Conservation (phyloP, 2,797 vertebrate species). For the Scomberomorus guttatus region DNA sequence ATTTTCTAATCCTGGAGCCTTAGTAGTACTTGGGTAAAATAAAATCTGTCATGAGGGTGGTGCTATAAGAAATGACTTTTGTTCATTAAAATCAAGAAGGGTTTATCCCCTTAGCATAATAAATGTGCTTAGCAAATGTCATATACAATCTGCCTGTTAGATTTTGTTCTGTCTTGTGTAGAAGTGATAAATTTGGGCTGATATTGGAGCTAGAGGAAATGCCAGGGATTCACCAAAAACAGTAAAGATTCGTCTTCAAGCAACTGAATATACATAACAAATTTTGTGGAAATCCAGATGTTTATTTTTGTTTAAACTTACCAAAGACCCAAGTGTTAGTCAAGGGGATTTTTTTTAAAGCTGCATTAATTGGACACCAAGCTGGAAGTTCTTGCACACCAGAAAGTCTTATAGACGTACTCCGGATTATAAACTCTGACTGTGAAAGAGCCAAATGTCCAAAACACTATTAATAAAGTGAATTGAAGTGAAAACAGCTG, state of each 20-base stretch:
- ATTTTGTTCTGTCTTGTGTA: conserved; percentile 11
- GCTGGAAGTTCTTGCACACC: not conserved
- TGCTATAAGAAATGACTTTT: not conserved
- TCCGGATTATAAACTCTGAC: too few relatives aligned
- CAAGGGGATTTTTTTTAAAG: not conserved
- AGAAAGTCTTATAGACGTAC: not conserved
- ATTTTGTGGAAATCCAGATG: not conserved
- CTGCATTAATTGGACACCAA: too few relatives aligned
- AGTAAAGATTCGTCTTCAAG: not conserved
- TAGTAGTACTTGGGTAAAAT: not conserved
- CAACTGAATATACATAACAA: not conserved
- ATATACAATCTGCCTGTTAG: not conserved
- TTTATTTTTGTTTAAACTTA: not conserved
- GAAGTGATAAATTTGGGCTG: not conserved
- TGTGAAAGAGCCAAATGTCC: too few relatives aligned
- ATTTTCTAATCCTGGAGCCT: not conserved
- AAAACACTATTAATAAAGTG: not conserved
- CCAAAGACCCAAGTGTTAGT: not conserved
- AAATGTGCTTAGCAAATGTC: conserved; percentile 1
- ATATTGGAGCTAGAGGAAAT: not conserved
- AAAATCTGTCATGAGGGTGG: not conserved
- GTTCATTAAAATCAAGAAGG: not conserved
- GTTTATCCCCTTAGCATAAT: not conserved
- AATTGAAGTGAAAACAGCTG: not conserved
- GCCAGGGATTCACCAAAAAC: not conserved